Evolutionary conservation across 2,113 vertebrate genomes (phyloP).

Genomic region (Accipiter virgatus): DNA sequence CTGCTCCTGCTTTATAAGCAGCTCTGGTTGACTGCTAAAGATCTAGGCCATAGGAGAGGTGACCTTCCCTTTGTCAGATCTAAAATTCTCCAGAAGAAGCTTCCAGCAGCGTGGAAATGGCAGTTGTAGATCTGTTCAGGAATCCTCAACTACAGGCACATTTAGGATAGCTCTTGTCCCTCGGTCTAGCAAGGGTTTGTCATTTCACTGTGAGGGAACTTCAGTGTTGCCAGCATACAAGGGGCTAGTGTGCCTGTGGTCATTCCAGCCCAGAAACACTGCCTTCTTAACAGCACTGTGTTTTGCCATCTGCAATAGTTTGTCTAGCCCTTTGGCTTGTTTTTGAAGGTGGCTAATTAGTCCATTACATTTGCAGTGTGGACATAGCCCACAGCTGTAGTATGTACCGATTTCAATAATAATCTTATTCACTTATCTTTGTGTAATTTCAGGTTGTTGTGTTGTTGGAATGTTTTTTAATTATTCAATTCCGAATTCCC

Average conservation of each 20-base stretch:
- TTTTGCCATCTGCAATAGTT: not conserved
- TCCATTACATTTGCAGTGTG: not conserved
- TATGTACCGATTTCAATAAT: not conserved
- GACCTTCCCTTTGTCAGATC: not conserved
- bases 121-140: not conserved
- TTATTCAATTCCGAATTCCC: not conserved
- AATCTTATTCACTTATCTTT: not conserved
- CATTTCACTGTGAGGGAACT: not conserved
- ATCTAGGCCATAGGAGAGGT: not conserved
- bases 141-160: fast-evolving
- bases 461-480: not conserved
- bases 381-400: not conserved
- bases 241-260: not conserved
- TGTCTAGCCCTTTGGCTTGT: not conserved
- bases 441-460: not conserved
- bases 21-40: not conserved
- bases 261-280: not conserved
- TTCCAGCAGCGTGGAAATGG: not conserved
- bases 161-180: not conserved
- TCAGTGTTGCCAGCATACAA: not conserved
- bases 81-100: not conserved
- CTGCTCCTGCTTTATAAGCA: not conserved
- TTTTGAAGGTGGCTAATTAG: not conserved
- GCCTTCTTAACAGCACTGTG: not conserved
- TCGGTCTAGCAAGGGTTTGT: not conserved